Evolutionary conservation across 2,797 vertebrate species (phyloP), one percentile per base, ranked within the genome.

Genomic region (Helostoma temminkii): DNA sequence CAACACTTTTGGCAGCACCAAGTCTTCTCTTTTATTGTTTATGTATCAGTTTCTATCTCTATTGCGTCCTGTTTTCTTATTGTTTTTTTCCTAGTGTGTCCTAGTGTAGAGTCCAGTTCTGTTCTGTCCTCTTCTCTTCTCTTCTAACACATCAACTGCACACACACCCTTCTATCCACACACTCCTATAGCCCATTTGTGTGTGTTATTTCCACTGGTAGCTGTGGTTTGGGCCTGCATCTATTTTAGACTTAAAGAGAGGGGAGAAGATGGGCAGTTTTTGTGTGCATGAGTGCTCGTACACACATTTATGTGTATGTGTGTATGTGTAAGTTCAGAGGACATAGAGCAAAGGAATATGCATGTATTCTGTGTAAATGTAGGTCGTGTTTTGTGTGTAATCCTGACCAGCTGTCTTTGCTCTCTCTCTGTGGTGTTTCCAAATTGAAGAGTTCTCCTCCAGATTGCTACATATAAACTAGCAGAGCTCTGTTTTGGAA

Each of bases 191-290:
- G 64, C 34, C 52, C 55, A 64, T 67, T n/a, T 73, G 75, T 80
- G 66, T 78, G 66, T 66, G 81, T 83, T 90, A 88, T 90, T 90
- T 92, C 86, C 85, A 83, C 76, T 90, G 85, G 85, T 85, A 85
- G 85, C 84, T 90, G 89, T 82, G 91, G 91, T 91, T 89, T 85
- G 78, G 79, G 81, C 82, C 76, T 71, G 65, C 68, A 25, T 88
- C 88, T 92, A 90, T 91, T 90, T 90, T 83, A 28, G 76, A 89
- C 74, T 82, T 83, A 89, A 89, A 89, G 82, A 90, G 85, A 86
- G 81, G 74, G 82, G 85, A 89, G 86, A 87, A 79, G 88, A 91
- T 85, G 82, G 76, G 74, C 72, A 75, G 53, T 18, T 43, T 82
- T 59, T 76, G 48, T 73, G 54, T 73, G 48, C n/a, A n/a, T n/a